Evolutionary conservation across 2,797 vertebrate genomes (phyloP).

Genomic region (Myotis myotis): DNA sequence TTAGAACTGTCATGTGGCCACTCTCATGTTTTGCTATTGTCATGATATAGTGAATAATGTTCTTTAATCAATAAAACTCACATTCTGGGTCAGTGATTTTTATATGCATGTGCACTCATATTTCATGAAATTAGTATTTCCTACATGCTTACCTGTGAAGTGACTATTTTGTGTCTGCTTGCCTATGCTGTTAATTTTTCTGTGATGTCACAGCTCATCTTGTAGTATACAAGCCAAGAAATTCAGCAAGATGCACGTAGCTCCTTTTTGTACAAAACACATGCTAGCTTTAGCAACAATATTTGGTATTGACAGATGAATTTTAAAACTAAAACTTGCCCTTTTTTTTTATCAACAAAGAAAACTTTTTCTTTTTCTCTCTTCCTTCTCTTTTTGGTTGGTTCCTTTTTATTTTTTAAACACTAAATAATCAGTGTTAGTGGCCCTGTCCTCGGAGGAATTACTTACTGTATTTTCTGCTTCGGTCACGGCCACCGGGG

Average conservation of each 20-base stretch:
- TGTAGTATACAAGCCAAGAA: background rate
- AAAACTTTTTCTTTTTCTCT: background rate
- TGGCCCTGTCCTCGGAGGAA: background rate
- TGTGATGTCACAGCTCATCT: background rate
- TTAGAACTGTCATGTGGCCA: background rate
- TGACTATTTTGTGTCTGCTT: conserved; percentile 8
- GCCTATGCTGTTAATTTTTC: background rate
- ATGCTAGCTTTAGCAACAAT: background rate
- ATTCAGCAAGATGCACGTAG: background rate
- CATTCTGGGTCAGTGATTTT: background rate
- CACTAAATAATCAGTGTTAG: background rate
- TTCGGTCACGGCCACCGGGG: background rate
- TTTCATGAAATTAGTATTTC: background rate
- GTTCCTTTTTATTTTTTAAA: background rate
- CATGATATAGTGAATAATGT: background rate
- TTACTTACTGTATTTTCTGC: conserved; percentile 45
- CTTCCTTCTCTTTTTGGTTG: background rate
- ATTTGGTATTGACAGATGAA: background rate
- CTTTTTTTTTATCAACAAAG: conserved; percentile 4
- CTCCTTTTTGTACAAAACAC: background rate
- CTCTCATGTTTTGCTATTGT: background rate
- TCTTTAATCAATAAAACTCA: conserved; percentile 24
- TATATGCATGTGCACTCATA: background rate
- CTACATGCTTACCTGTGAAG: background rate
- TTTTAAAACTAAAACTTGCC: conserved; percentile 44